Evolutionary conservation across 1,140 invertebrate species (phyloP), one percentile per base, ranked within the genome.

Genomic region (Orius laevigatus): DNA sequence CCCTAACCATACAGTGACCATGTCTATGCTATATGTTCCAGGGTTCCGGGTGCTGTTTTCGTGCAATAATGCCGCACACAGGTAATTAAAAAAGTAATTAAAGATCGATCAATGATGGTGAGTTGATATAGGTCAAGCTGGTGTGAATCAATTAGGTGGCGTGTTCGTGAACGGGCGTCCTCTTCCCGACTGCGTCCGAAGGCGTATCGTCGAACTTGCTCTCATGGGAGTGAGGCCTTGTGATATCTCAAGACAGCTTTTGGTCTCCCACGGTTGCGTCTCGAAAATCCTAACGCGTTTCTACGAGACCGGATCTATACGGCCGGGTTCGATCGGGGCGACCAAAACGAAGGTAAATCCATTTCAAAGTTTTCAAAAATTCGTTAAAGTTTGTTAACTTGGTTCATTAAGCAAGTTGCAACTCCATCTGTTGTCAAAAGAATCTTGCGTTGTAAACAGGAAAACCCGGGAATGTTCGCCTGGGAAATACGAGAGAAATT

Each of bases 221-320:
- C 68, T 93, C 48, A 74, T 91, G 61, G 85, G 85, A 5, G 89
- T 95, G 0, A 70, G 92, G 47, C 92, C 92, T 8, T 96, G 92
- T 64, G 92, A 96, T 67, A 97, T 96, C 62, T 93, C 88, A 3
- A 67, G 92, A 39, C 89, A 94, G 61, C 70, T 97, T 19, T 72
- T 93, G 9, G 94, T 98, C 5, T 95, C 90, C 0, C 92, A 97
- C 62, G 93, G 93, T 53, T 81, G 79, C 59, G 88, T 93, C n/a
- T 93, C 88, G 9, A 97, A 97, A 71, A 97, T 97, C 53, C 72
- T 99, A 9, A 95, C 91, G 2, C 73, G 93, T 51, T 98, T 94
- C 69, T 95, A 93, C 60, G 87, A 93, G 66, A 93, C 89, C 5
- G 89, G 87, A 1, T 90, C 85, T 39, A 91, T 93, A 47, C 72